Base-by-base conservation (phyloP, 2,797 vertebrate species). In the Echeneis naucrates region DNA sequence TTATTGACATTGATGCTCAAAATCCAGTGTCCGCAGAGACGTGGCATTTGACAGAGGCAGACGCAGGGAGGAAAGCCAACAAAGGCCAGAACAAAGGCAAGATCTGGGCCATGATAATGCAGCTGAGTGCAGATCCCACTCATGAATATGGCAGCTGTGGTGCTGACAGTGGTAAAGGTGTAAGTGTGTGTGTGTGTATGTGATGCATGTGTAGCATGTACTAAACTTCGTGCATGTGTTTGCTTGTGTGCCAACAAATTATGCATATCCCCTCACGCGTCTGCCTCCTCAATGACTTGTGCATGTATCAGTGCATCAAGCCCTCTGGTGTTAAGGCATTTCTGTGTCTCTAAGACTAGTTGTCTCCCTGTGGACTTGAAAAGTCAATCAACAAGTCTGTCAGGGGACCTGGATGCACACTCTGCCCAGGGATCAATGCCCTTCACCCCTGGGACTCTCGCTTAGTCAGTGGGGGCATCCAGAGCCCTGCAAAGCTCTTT, bases 1-100 rank as follows among this genome's bases (percentile, higher is more conserved):
- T 92, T 93, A 94, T 93, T 94, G 93, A 94, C 92, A 91, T 35
- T 89, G 90, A 91, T 85, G 88, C 90, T 92, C 84, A 89, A 91
- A 92, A 94, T 87, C 89, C 84, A 81, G 68, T 56, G 85, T 89
- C 94, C 82, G 69, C 69, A 26, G 94, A 92, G 94, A 93, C 84
- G 50, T 94, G 94, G 93, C 94, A 95, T 95, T 95, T 95, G 87
- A 92, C 59, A 47, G 83, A 78, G 68, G 65, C 84, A 72, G 57
- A 74, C 76, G 68, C 86, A 47, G 78, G 66, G 80, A 70, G 68
- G 76, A 93, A 87, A 93, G 89, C 93, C 91, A 95, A 95, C 93
- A 92, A 93, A 90, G 88, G 74, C 83, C 81, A 79, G 81, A 82
- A 92, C 91, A 91, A 90, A 91, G 86, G 85, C 81, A 21, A 73